A percentile compares a stretch with the other conserved stretches of the same genome.
These are phyloP conservation scores for Lasius fuliginosus DNA, from an alignment of 2,888 invertebrate genomes.

Conservation along the genomic window DNA sequence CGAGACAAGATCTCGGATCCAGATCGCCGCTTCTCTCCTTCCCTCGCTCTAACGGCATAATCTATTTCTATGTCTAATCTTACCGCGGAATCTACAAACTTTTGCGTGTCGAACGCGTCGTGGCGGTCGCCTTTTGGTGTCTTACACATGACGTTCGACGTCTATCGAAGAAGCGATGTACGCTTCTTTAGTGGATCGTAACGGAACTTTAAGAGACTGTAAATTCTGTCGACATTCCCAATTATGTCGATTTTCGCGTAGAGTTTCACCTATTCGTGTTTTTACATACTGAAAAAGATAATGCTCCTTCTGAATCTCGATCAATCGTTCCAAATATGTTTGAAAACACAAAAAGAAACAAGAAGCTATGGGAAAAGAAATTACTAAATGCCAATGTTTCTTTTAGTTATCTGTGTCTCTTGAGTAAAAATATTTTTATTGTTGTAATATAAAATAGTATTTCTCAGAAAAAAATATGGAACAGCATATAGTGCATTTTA, in stretches of 20 bases:
- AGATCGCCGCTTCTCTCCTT: conserved; percentile 60
- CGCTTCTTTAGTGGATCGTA: conserved; percentile 68
- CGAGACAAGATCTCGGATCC: conserved; percentile 80
- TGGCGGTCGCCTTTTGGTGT: conserved; percentile 67
- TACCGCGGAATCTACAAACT: conserved; percentile 76
- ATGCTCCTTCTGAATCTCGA: not conserved
- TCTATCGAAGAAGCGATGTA: conserved; percentile 48
- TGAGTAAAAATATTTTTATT: not conserved
- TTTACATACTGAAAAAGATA: conserved; percentile 39
- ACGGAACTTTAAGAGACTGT: conserved; percentile 63
- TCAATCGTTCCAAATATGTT: not conserved
- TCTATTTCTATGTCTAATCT: conserved; percentile 66
- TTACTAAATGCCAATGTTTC: not conserved
- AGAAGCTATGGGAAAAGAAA: not conserved
- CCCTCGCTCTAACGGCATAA: conserved; percentile 45
- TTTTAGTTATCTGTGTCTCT: not conserved
- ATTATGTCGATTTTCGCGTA: conserved; percentile 68
- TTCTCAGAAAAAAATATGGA: not conserved
- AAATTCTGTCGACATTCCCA: conserved; percentile 65
- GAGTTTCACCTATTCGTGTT: conserved; percentile 52
- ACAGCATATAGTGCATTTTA: not conserved
- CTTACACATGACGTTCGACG: not conserved
- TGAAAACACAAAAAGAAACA: not conserved
- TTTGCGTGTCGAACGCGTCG: conserved; percentile 72
- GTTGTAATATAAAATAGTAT: not conserved